Conservation (phyloP, 2,888 invertebrate species). For the Biston stratarius region DNA sequence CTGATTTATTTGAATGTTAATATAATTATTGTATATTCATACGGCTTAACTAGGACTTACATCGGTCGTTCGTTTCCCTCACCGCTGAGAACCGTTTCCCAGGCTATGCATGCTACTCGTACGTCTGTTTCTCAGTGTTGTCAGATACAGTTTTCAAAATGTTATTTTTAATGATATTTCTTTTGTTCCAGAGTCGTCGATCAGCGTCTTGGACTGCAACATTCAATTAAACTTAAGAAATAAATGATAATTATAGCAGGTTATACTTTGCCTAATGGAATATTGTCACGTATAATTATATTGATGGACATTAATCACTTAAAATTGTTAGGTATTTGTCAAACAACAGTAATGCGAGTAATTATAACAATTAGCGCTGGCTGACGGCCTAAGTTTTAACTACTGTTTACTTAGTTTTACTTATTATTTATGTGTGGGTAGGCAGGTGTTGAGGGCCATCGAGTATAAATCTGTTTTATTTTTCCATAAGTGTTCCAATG, state of each 20-base stretch:
- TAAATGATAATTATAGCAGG: constrained; percentile 14
- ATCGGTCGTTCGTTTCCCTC: too few species aligned
- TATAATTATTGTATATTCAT: too few species aligned
- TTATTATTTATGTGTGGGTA: neutral
- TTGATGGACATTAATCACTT: constrained; percentile 10
- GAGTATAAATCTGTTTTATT: too few species aligned
- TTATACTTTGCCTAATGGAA: constrained; percentile 1
- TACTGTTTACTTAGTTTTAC: too few species aligned
- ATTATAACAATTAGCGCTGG: neutral
- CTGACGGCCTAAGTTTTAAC: neutral
- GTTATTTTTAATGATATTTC: neutral
- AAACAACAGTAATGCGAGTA: constrained; percentile 20
- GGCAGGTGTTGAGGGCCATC: neutral
- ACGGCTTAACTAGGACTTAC: too few species aligned
- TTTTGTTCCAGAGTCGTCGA: constrained; percentile 49
- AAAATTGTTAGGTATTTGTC: constrained; percentile 7
- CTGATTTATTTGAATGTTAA: too few species aligned
- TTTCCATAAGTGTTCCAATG: too few species aligned
- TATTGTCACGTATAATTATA: constrained; percentile 11
- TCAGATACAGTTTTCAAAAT: neutral
- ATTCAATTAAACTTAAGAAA: constrained; percentile 26
- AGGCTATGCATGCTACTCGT: too few species aligned
- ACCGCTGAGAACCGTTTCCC: too few species aligned
- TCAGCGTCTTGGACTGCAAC: constrained; percentile 44
- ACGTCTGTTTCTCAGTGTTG: too few species aligned